Evolutionary conservation across 2,113 vertebrate species (phyloP).

Genomic region (Pteruthius melanotis): DNA sequence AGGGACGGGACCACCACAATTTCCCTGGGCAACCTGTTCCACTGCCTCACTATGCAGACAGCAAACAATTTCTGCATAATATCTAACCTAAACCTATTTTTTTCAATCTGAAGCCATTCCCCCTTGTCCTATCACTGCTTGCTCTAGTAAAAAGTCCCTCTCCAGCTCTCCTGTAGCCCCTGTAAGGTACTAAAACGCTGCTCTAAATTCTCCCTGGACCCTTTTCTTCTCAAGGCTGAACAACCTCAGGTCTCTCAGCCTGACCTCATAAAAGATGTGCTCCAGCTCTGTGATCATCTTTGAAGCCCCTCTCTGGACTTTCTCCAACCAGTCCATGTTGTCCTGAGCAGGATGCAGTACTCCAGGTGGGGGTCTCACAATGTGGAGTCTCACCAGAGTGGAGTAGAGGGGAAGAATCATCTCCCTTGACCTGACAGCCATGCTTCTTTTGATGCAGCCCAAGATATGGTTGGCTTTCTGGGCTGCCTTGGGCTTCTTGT

Average conservation of each 20-base stretch:
- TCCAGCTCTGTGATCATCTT: not conserved
- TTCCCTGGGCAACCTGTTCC: not conserved
- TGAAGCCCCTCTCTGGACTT: too few species aligned
- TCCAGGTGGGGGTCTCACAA: too few species aligned
- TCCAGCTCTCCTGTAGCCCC: not conserved
- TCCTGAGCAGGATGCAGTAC: too few species aligned
- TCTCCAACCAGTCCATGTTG: too few species aligned
- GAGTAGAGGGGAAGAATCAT: too few species aligned
- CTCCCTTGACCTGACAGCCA: too few species aligned
- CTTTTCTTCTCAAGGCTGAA: not conserved
- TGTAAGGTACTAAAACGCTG: not conserved
- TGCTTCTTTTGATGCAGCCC: too few species aligned
- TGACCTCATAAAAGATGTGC: not conserved
- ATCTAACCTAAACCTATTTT: not conserved
- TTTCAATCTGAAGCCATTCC: not conserved
- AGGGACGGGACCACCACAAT: not conserved
- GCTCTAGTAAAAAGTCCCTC: not conserved
- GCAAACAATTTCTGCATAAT: not conserved
- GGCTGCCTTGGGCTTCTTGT: too few species aligned
- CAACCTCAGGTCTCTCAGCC: not conserved
- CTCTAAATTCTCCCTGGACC: not conserved
- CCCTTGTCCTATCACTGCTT: not conserved
- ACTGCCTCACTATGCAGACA: not conserved
- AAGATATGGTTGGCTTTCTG: too few species aligned
- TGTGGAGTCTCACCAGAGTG: too few species aligned